These are phyloP conservation scores for Riptortus pedestris DNA, from an alignment of 1,140 invertebrate genomes.

Conservation along the genomic window DNA sequence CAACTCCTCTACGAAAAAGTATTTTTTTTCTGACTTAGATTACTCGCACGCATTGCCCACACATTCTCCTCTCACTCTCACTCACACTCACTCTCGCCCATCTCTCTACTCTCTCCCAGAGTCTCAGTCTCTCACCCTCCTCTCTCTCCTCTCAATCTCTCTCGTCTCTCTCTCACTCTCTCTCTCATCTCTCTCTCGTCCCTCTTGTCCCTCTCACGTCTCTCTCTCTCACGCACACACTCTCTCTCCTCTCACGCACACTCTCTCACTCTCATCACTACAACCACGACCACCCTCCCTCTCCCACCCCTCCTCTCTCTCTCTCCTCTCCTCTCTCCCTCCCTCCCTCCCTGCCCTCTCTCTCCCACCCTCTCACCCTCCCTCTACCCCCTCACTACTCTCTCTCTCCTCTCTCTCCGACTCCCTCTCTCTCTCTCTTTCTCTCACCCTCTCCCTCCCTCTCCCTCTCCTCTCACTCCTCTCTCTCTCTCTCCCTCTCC, in stretches of 20 bases:
- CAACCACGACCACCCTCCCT: not conserved
- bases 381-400: not conserved
- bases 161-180: not conserved
- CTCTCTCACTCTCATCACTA: not conserved
- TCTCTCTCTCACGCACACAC: not conserved
- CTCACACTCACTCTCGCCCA: too few relatives aligned
- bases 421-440: not conserved
- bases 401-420: not conserved
- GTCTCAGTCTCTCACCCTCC: not conserved
- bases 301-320: not conserved
- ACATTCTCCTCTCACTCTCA: too few relatives aligned
- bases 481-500: not conserved
- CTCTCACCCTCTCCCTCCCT: slow-evolving; percentile 1
- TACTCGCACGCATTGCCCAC: too few relatives aligned
- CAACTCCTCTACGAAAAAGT: too few relatives aligned
- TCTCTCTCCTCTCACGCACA: not conserved
- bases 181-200: not conserved
- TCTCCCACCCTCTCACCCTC: too few relatives aligned
- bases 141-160: not conserved
- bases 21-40: too few relatives aligned
- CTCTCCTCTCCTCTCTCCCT: not conserved
- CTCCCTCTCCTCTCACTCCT: not conserved
- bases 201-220: too few relatives aligned
- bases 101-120: not conserved
- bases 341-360: too few relatives aligned